These are phyloP conservation scores for Crocuta crocuta DNA, from an alignment of 2,113 vertebrate species.

Conservation along the genomic window DNA sequence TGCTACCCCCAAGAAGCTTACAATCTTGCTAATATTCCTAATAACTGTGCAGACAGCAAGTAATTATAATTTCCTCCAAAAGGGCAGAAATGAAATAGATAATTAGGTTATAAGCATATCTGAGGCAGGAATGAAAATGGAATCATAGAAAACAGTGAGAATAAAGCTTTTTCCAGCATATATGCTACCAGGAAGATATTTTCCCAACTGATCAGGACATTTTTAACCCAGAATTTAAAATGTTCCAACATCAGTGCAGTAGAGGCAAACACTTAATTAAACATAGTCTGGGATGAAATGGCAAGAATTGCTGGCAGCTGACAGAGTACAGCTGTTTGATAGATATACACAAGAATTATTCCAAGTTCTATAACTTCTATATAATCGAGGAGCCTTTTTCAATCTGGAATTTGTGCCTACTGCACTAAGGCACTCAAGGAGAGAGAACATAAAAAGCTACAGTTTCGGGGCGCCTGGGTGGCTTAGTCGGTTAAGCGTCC, in stretches of 20 bases:
- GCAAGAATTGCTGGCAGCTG: not conserved
- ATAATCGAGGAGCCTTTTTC: not conserved
- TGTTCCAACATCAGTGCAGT: not conserved
- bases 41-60: not conserved
- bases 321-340: not conserved
- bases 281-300: not conserved
- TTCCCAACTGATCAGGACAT: not conserved
- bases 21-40: not conserved
- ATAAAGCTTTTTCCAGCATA: not conserved
- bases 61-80: not conserved
- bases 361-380: not conserved
- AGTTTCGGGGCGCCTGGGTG: too few relatives aligned
- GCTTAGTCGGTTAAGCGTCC: too few relatives aligned
- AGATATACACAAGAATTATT: not conserved
- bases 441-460: not conserved
- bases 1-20: not conserved
- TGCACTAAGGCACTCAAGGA: accelerated
- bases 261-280: not conserved
- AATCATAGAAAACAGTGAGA: not conserved
- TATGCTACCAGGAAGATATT: not conserved
- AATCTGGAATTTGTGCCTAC: not conserved
- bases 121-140: too few relatives aligned
- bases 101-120: too few relatives aligned
- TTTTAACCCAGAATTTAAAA: not conserved
- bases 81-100: not conserved